These are phyloP conservation scores for Alauda arvensis DNA, from an alignment of 2,797 vertebrate genomes.

Conservation along the genomic window DNA sequence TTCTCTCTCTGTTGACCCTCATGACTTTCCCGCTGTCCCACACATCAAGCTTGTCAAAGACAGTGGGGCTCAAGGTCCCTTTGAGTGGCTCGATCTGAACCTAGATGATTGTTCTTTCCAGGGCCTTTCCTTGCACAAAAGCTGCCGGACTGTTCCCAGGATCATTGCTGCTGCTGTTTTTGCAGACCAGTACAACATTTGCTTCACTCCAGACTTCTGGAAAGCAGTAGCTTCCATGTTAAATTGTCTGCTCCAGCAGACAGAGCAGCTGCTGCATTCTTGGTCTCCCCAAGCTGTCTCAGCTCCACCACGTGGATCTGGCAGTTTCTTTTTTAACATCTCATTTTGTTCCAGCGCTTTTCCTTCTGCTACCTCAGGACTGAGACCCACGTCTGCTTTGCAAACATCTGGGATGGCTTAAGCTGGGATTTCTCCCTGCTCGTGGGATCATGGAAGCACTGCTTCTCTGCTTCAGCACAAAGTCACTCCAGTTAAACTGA, in stretches of 20 bases:
- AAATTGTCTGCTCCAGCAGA: constrained; percentile 22
- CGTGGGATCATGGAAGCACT: background rate
- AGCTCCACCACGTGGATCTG: constrained; percentile 27
- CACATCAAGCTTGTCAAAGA: background rate
- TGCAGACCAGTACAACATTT: background rate
- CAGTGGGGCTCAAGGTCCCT: background rate
- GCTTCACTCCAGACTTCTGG: constrained; percentile 28
- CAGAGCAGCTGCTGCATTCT: constrained; percentile 52
- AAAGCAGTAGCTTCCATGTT: constrained; percentile 43
- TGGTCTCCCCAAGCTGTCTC: constrained; percentile 27
- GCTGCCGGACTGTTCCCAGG: background rate
- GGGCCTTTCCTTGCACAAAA: background rate
- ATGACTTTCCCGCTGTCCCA: background rate
- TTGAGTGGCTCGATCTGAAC: background rate
- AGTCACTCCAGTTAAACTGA: background rate
- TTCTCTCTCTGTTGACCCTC: background rate
- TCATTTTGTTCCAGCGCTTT: constrained; percentile 22
- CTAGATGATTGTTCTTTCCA: background rate
- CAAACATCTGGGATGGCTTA: constrained; percentile 43
- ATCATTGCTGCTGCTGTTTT: background rate
- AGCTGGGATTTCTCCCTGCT: background rate
- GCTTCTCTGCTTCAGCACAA: background rate
- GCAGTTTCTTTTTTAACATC: background rate
- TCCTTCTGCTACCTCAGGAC: constrained; percentile 3
- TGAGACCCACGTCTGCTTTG: background rate